Evolutionary conservation across 1,140 invertebrate genomes (phyloP), one percentile per base, ranked within the genome.

Genomic region (Chironomus striatipennis): DNA sequence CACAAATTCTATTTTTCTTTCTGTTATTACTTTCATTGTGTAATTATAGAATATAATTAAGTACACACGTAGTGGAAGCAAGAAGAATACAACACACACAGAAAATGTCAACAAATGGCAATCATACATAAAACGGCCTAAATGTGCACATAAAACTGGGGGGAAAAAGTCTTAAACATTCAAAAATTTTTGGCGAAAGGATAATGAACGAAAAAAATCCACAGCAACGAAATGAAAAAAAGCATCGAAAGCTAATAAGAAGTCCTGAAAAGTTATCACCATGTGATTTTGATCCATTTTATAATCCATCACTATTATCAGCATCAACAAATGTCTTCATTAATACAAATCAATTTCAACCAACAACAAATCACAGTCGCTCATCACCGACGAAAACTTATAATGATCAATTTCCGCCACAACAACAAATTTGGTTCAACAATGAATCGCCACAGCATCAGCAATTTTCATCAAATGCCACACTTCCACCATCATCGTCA

Each of bases 171-270:
- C 12, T n/a, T 12, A 57, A 57, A 57, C 4, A 57, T 12, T n/a
- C 12, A 57, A 57, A 12, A 57, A 12, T 57, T 57, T 57, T 57
- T 12, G 12, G 10, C 10, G 15, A 34, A 34, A 34, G 24, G 47
- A 57, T 57, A 57, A 57, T 57, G 47, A 57, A n/a, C 47, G 47
- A 57, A 1, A 57, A 57, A 57, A 57, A 57, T 18, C 18, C 18
- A 18, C 65, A 70, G 18, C 65, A 70, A 18, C 65, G 65, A 17
- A 70, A 70, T 70, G 65, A 70, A 7, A 70, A 70, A 21, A 70
- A 70, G 20, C 65, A 70, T 20, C 17, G 65, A 20, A 70, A 70
- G 18, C 65, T 70, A 7, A 17, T 70, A 2, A 70, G 65, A 21
- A 70, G 65, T 70, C 65, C 65, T 8, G 65, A 70, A 6, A 70